Percentiles rank a stretch among this genome's conserved stretches.
Conservation (phyloP, 2,888 invertebrate species). For the Trichogramma evanescens region DNA sequence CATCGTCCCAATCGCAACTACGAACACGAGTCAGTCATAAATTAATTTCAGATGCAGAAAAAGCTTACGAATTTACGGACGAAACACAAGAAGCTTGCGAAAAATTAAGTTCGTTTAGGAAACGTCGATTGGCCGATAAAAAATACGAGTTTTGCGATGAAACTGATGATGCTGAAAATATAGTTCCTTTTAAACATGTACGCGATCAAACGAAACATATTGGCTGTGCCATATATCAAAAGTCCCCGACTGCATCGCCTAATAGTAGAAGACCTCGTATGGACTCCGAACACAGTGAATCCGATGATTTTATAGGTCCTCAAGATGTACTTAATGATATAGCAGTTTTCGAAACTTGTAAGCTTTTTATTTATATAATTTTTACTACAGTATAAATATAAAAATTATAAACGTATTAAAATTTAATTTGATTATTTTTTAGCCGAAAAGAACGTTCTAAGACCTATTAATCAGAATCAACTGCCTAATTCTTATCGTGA, state of each 20-base stretch:
- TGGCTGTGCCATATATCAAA: slow-evolving; percentile 37
- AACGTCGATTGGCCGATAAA: slow-evolving; percentile 79
- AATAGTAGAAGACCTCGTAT: slow-evolving; percentile 37
- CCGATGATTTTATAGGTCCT: slow-evolving; percentile 30
- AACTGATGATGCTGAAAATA: slow-evolving; percentile 56
- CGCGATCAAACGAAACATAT: slow-evolving; percentile 41
- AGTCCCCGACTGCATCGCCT: slow-evolving; percentile 38
- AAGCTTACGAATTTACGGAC: slow-evolving; percentile 80
- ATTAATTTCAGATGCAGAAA: slow-evolving; percentile 53
- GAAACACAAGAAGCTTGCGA: slow-evolving; percentile 75
- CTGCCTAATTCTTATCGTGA: slow-evolving; percentile 38
- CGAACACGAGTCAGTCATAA: slow-evolving; percentile 40
- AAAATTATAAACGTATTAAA: neutral
- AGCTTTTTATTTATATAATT: neutral
- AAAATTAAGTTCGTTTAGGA: slow-evolving; percentile 78
- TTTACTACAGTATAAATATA: neutral
- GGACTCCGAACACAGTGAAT: slow-evolving; percentile 42
- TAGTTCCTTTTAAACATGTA: slow-evolving; percentile 50
- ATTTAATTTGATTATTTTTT: neutral
- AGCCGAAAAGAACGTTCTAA: slow-evolving; percentile 44
- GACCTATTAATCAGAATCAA: slow-evolving; percentile 45
- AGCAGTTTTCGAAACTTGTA: slow-evolving; percentile 16
- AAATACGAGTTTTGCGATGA: slow-evolving; percentile 88
- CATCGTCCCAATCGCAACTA: slow-evolving; percentile 36
- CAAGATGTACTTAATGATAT: slow-evolving; percentile 18